phyloP scores from a whole-genome alignment of 2,888 invertebrate genomes.

The Autographa gamma region DNA sequence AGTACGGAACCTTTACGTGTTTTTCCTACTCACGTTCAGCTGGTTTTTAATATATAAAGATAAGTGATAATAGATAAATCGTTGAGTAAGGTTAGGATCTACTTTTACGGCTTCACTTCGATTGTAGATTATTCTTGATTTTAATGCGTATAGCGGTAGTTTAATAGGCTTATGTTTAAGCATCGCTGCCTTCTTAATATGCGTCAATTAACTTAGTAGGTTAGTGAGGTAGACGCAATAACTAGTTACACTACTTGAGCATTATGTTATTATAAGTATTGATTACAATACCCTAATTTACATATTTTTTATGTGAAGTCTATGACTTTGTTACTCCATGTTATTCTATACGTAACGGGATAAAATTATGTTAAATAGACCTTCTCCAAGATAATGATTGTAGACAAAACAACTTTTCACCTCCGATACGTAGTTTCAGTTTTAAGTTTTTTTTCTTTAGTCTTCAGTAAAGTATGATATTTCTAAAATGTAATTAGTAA shows the following conservation, averaged over 20 bases:
- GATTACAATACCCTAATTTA: not conserved
- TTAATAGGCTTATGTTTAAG: constrained; percentile 34
- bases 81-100: constrained; percentile 49
- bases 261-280: not conserved
- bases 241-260: not conserved
- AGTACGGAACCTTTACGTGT: not conserved
- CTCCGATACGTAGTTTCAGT: too few species aligned
- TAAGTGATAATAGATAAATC: constrained; percentile 24
- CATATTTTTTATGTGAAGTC: too few species aligned
- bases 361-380: too few species aligned
- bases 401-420: too few species aligned
- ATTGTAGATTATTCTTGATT: constrained; percentile 46
- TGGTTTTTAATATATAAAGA: not conserved
- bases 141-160: constrained; percentile 46
- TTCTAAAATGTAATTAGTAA: too few species aligned
- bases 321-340: too few species aligned
- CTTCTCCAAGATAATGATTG: too few species aligned
- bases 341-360: too few species aligned
- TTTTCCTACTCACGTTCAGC: not conserved
- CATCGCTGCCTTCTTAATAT: constrained; percentile 27
- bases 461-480: too few species aligned
- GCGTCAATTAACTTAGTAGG: constrained; percentile 31
- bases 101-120: constrained; percentile 38
- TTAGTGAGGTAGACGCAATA: constrained; percentile 9
- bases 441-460: too few species aligned